Percentiles rank a stretch among this genome's conserved stretches.
phyloP scores from a whole-genome alignment of 1,140 invertebrate species.

The Schlechtendalia chinensis region DNA sequence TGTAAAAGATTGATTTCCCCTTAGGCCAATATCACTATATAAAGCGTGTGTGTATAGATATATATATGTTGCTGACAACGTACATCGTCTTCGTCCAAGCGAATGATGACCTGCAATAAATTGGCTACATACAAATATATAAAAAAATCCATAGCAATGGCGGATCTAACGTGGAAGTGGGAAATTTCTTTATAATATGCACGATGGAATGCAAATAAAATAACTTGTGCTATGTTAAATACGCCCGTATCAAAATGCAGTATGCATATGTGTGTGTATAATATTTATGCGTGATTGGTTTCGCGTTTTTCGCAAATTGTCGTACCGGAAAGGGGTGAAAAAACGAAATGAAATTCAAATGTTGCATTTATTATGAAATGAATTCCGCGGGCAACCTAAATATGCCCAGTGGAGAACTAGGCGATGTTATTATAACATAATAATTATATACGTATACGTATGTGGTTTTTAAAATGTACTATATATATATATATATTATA shows the following conservation, averaged over 20 bases:
- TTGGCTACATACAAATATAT: neutral
- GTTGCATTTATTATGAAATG: neutral
- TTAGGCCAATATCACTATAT: neutral
- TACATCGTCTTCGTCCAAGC: neutral
- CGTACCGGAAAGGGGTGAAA: neutral
- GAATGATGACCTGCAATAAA: conserved; percentile 25
- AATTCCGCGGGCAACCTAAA: neutral
- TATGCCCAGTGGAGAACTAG: too few relatives aligned
- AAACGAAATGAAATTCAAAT: conserved; percentile 6
- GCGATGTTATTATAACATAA: too few relatives aligned
- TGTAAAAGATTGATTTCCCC: conserved; percentile 40
- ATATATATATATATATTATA: neutral
- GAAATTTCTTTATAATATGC: neutral
- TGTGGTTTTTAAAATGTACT: neutral
- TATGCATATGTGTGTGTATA: neutral
- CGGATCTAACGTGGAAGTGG: neutral
- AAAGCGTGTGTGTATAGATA: neutral
- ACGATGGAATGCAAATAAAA: neutral
- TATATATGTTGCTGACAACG: neutral
- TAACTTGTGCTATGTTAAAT: conserved; percentile 1
- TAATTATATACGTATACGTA: neutral
- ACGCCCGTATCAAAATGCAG: neutral
- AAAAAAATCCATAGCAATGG: neutral
- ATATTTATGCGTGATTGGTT: neutral
- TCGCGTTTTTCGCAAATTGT: neutral